A percentile compares a stretch with the other conserved stretches of the same genome.
Conservation (phyloP, 1,140 invertebrate species). For the Atta colombica region DNA sequence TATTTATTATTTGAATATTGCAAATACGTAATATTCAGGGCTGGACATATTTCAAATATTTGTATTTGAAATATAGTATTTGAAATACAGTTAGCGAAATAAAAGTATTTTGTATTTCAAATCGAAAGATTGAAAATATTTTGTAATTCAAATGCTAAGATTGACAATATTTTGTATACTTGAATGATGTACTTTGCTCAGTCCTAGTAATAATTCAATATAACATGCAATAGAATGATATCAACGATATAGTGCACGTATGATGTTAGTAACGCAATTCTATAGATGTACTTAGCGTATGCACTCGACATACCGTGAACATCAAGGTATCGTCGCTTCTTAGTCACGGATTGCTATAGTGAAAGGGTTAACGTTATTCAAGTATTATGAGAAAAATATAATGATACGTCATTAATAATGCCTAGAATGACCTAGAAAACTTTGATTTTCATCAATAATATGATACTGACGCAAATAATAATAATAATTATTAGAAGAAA, state of each 20-base stretch:
- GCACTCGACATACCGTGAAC: not conserved
- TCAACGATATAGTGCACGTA: not conserved
- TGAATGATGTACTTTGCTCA: too few species aligned
- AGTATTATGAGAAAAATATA: slow-evolving; percentile 6
- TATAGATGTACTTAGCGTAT: not conserved
- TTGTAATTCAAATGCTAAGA: too few species aligned
- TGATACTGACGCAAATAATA: not conserved
- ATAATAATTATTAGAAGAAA: slow-evolving; percentile 20
- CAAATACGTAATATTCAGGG: not conserved
- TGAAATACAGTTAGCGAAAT: too few species aligned
- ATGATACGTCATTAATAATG: not conserved
- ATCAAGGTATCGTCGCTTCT: slow-evolving; percentile 1
- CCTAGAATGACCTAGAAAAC: not conserved
- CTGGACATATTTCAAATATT: too few species aligned
- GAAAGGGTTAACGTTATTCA: slow-evolving; percentile 31
- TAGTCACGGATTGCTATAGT: slow-evolving; percentile 7
- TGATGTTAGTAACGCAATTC: not conserved
- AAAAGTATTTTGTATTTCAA: too few species aligned
- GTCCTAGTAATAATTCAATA: too few species aligned
- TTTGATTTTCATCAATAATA: not conserved
- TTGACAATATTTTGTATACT: too few species aligned
- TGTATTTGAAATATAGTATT: too few species aligned
- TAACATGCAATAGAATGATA: not conserved
- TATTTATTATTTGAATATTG: not conserved
- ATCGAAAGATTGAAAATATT: too few species aligned